A percentile compares a stretch with the other conserved stretches of the same genome.
These are phyloP conservation scores for Chelonus formosanus DNA, from an alignment of 2,888 invertebrate species.

Conservation along the genomic window DNA sequence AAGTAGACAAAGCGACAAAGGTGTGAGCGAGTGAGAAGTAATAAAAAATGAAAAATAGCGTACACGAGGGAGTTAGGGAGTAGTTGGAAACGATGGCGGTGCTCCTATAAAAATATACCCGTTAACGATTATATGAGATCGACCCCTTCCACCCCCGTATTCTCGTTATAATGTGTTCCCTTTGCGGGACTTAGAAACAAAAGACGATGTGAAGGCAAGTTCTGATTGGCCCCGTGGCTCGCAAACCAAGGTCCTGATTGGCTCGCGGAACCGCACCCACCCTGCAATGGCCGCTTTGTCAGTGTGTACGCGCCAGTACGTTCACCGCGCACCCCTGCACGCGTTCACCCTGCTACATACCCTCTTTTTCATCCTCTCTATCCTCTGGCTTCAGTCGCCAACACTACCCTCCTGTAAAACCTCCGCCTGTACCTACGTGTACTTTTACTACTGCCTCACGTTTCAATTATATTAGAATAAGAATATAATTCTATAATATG, in stretches of 20 bases:
- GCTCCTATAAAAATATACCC: conserved; percentile 55
- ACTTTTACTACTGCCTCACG: conserved; percentile 10
- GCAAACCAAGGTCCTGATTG: conserved; percentile 61
- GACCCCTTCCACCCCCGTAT: conserved; percentile 27
- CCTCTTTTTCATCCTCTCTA: conserved; percentile 23
- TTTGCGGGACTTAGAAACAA: conserved; percentile 53
- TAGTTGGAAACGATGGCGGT: conserved; percentile 35
- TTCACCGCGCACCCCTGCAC: conserved; percentile 47
- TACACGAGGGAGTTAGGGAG: conserved; percentile 20
- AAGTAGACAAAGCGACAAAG: conserved; percentile 29
- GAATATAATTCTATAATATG: conserved; percentile 10
- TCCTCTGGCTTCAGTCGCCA: conserved; percentile 25
- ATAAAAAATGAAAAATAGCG: conserved; percentile 3
- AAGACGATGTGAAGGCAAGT: conserved; percentile 56
- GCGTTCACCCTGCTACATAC: conserved; percentile 34
- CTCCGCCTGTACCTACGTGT: not conserved
- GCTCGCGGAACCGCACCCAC: conserved; percentile 64
- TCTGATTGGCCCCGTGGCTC: conserved; percentile 61
- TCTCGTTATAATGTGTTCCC: conserved; percentile 62
- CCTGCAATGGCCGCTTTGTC: conserved; percentile 66
- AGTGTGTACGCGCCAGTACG: conserved; percentile 49
- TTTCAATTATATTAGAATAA: conserved; percentile 26
- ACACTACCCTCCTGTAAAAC: conserved; percentile 8
- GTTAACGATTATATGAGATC: conserved; percentile 58
- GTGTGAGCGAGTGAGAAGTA: conserved; percentile 12